These are phyloP conservation scores for Drosophila kepulauana DNA, from an alignment of 1,140 invertebrate genomes.

Conservation along the genomic window DNA sequence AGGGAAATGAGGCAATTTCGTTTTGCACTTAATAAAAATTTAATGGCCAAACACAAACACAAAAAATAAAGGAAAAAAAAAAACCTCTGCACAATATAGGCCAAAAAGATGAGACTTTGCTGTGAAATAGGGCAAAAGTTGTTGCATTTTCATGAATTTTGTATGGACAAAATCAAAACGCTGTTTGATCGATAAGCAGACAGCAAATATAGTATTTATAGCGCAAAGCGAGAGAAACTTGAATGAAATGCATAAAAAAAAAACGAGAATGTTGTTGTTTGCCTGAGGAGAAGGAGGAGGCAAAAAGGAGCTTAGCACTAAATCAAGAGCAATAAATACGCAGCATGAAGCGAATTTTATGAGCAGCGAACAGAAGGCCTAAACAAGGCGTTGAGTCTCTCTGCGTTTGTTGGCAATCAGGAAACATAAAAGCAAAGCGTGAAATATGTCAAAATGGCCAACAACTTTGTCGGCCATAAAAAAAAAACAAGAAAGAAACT, in stretches of 20 bases:
- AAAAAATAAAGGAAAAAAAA: not conserved
- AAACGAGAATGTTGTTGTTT: not conserved
- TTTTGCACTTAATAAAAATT: constrained; percentile 79
- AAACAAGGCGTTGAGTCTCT: constrained; percentile 11
- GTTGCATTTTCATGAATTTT: constrained; percentile 11
- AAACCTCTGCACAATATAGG: not conserved
- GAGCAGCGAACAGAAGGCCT: constrained; percentile 29
- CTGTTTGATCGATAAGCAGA: constrained; percentile 14
- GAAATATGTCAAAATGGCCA: constrained; percentile 58
- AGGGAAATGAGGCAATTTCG: constrained; percentile 68
- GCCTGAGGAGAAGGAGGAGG: not conserved
- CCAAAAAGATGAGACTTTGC: constrained; percentile 8
- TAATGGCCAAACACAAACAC: constrained; percentile 46
- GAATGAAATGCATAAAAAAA: constrained; percentile 22
- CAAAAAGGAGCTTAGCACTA: constrained; percentile 40
- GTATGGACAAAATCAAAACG: constrained; percentile 17
- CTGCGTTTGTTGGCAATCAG: not conserved
- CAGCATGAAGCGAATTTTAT: constrained; percentile 46
- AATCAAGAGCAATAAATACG: constrained; percentile 56
- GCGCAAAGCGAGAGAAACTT: not conserved
- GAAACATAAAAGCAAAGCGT: constrained; percentile 53
- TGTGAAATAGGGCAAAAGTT: constrained; percentile 10
- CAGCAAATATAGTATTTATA: not conserved
- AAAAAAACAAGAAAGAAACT: constrained; percentile 18
- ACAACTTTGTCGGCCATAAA: constrained; percentile 40